Percentiles rank a stretch among this genome's conserved stretches.
These are phyloP conservation scores for Micromesistius poutassou DNA, from an alignment of 2,797 vertebrate species.

Conservation along the genomic window DNA sequence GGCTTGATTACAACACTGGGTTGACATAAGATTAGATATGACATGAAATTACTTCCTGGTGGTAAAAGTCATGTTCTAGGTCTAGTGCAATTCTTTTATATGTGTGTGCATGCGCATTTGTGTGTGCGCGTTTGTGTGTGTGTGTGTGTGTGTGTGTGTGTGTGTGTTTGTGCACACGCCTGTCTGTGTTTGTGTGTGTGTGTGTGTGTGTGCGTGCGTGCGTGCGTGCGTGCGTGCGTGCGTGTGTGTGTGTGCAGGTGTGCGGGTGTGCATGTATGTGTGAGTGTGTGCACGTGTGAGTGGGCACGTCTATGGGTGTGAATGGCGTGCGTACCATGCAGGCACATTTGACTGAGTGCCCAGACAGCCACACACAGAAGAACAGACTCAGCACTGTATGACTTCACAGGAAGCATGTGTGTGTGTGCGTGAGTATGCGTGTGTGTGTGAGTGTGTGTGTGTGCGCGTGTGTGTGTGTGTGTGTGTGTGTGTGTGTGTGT, in stretches of 20 bases:
- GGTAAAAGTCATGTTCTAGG: too few relatives aligned
- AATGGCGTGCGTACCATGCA: conserved; percentile 15
- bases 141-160: neutral
- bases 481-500: conserved; percentile 6
- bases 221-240: neutral
- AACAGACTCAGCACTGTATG: conserved; percentile 62
- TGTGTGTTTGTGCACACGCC: conserved; percentile 18
- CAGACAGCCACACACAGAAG: conserved; percentile 56
- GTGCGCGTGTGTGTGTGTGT: conserved; percentile 8
- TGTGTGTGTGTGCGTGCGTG: neutral
- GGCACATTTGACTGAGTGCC: conserved; percentile 45
- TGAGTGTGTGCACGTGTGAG: conserved; percentile 16
- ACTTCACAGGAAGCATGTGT: conserved; percentile 36
- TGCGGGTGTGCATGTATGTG: neutral
- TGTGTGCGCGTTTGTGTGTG: neutral
- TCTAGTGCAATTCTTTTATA: neutral
- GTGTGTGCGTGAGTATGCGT: conserved; percentile 3
- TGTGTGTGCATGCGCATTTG: neutral
- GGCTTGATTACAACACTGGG: too few relatives aligned
- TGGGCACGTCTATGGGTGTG: neutral
- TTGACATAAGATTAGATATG: too few relatives aligned
- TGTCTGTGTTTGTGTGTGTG: conserved; percentile 7
- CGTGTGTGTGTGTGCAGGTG: neutral
- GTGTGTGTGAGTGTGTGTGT: conserved; percentile 11
- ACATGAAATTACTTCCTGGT: too few relatives aligned